Percentiles rank a stretch among this genome's conserved stretches.
phyloP scores from a whole-genome alignment of 2,888 invertebrate species.

The Listrodromus nycthemerus region DNA sequence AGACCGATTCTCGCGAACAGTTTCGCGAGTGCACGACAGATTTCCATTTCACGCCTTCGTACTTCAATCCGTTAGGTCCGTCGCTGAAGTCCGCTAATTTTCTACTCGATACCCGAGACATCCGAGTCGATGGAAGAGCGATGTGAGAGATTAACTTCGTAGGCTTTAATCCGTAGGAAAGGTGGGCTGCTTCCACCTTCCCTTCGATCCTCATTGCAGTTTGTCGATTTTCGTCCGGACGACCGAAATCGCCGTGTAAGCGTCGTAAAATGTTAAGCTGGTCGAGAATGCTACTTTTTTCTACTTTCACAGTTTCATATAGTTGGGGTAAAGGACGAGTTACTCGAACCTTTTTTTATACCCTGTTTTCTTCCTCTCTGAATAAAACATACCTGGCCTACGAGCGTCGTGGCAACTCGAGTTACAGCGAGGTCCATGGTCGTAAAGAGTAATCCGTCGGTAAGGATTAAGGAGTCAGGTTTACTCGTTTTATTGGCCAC shows the following conservation, averaged over 20 bases:
- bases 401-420: slow-evolving; percentile 53
- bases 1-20: slow-evolving; percentile 26
- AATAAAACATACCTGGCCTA: slow-evolving; percentile 64
- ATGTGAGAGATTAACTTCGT: slow-evolving; percentile 14
- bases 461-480: slow-evolving; percentile 67
- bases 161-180: slow-evolving; percentile 24
- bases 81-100: slow-evolving; percentile 21
- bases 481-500: slow-evolving; percentile 67
- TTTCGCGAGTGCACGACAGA: slow-evolving; percentile 8
- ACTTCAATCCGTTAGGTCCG: background rate
- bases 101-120: background rate
- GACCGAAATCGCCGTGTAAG: slow-evolving; percentile 45
- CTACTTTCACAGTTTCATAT: slow-evolving; percentile 49
- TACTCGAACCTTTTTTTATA: slow-evolving; percentile 49
- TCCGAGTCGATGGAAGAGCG: background rate
- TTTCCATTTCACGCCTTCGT: slow-evolving; percentile 4
- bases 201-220: slow-evolving; percentile 35
- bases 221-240: slow-evolving; percentile 50
- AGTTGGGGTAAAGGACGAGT: slow-evolving; percentile 50
- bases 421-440: slow-evolving; percentile 53
- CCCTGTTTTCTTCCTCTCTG: slow-evolving; percentile 35
- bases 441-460: slow-evolving; percentile 70
- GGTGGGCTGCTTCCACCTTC: background rate
- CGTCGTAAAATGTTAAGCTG: slow-evolving; percentile 30
- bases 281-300: slow-evolving; percentile 35